These are phyloP conservation scores for Australoheros facetus DNA, from an alignment of 2,797 vertebrate species.

Conservation along the genomic window DNA sequence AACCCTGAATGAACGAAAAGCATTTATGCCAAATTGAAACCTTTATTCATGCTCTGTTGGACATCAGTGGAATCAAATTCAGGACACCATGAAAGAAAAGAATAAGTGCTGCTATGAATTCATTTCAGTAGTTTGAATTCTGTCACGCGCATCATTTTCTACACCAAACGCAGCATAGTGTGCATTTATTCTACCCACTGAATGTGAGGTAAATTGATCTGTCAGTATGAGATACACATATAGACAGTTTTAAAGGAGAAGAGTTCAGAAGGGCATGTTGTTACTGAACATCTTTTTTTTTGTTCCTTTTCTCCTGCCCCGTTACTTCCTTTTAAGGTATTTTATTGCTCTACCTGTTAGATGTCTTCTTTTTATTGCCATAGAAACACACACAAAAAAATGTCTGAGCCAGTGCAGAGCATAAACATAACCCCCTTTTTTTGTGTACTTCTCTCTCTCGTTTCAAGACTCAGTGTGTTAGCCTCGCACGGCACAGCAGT, in stretches of 20 bases:
- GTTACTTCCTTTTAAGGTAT: constrained; percentile 44
- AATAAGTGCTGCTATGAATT: not conserved
- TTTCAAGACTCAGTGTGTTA: not conserved
- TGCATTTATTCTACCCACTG: constrained; percentile 2
- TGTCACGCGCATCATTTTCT: constrained; percentile 1
- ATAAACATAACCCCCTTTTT: constrained; percentile 12
- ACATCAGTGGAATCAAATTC: constrained; percentile 1
- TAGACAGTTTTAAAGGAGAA: not conserved
- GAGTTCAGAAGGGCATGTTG: not conserved
- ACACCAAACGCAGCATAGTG: not conserved
- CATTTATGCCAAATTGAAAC: constrained; percentile 3
- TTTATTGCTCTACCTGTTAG: constrained; percentile 4
- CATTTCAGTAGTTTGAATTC: constrained; percentile 4
- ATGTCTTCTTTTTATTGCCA: constrained; percentile 41
- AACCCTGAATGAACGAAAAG: constrained; percentile 1
- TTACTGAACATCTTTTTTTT: not conserved
- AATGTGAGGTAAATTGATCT: constrained; percentile 7
- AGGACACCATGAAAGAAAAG: not conserved
- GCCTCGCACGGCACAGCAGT: not conserved
- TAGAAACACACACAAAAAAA: constrained; percentile 22
- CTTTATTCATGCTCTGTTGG: constrained; percentile 10
- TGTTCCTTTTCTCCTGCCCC: not conserved
- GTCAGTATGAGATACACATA: not conserved
- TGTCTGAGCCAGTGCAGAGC: constrained; percentile 1
- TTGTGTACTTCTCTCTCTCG: not conserved